Evolutionary conservation across 2,888 invertebrate species (phyloP).

Genomic region (Hirtodrosophila confusa): DNA sequence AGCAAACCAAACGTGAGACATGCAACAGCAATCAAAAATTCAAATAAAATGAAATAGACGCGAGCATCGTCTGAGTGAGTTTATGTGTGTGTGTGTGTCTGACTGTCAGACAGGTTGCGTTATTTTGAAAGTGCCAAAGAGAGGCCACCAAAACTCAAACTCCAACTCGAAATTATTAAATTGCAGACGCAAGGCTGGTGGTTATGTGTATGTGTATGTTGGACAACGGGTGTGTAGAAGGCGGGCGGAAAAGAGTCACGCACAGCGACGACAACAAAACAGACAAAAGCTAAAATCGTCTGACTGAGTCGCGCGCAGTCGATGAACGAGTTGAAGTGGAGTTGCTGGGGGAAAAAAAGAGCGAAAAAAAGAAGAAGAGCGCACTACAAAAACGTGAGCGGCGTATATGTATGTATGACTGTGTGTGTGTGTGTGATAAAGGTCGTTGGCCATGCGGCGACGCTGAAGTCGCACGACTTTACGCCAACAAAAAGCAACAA

Average conservation of each 20-base stretch:
- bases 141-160: slow-evolving; percentile 30
- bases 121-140: slow-evolving; percentile 57
- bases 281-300: slow-evolving; percentile 73
- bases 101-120: slow-evolving; percentile 60
- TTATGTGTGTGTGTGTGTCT: slow-evolving; percentile 14
- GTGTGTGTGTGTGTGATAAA: slow-evolving; percentile 62
- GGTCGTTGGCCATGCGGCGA: slow-evolving; percentile 78
- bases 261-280: slow-evolving; percentile 44
- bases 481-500: slow-evolving; percentile 35
- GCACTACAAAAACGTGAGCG: slow-evolving; percentile 55
- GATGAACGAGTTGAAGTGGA: slow-evolving; percentile 61
- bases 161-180: slow-evolving; percentile 73
- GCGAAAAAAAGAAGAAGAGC: slow-evolving; percentile 53
- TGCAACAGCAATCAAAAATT: slow-evolving; percentile 53
- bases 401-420: background rate
- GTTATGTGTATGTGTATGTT: slow-evolving; percentile 29
- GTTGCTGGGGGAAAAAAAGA: slow-evolving; percentile 29
- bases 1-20: slow-evolving; percentile 43
- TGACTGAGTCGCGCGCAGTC: slow-evolving; percentile 50
- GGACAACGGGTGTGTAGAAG: slow-evolving; percentile 38
- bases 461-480: slow-evolving; percentile 68
- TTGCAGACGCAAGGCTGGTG: slow-evolving; percentile 59
- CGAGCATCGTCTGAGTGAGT: slow-evolving; percentile 23
- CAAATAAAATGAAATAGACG: slow-evolving; percentile 36
- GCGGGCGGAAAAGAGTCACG: slow-evolving; percentile 54